Percentiles rank a stretch among this genome's conserved stretches.
phyloP scores from a whole-genome alignment of 2,797 vertebrate species.

The Anisognathus igniventris region DNA sequence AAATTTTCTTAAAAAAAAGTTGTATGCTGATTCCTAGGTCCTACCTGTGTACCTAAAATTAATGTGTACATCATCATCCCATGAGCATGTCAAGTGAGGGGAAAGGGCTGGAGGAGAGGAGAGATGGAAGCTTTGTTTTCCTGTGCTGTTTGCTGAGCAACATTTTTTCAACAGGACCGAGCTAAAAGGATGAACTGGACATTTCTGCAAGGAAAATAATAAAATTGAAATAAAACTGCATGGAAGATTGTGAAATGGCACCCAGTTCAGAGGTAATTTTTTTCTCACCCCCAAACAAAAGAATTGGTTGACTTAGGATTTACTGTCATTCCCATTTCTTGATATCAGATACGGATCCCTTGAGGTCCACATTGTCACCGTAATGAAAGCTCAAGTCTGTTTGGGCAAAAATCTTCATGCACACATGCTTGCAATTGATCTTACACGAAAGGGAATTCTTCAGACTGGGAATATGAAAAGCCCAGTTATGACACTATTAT shows the following conservation, averaged over 20 bases:
- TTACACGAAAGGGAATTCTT: background rate
- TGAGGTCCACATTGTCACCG: background rate
- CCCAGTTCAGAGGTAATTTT: background rate
- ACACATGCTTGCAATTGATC: background rate
- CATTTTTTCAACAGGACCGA: background rate
- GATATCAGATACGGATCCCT: background rate
- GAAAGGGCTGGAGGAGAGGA: background rate
- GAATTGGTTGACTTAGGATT: background rate
- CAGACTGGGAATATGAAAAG: background rate
- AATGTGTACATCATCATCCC: background rate
- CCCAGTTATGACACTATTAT: background rate
- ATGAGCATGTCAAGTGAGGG: background rate
- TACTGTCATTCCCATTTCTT: background rate
- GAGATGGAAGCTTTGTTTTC: background rate
- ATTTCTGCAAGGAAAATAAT: background rate
- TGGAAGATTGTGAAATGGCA: background rate
- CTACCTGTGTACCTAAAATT: background rate
- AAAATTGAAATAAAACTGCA: background rate
- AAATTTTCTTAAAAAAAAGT: background rate
- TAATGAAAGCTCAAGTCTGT: background rate
- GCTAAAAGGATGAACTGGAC: background rate
- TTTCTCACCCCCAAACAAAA: background rate
- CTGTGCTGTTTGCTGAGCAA: accelerated
- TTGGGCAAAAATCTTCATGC: background rate
- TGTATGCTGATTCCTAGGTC: background rate